Evolutionary conservation across 92 coral and sea anemone genomes (phyloP).

Genomic region (Porites cylindrica): DNA sequence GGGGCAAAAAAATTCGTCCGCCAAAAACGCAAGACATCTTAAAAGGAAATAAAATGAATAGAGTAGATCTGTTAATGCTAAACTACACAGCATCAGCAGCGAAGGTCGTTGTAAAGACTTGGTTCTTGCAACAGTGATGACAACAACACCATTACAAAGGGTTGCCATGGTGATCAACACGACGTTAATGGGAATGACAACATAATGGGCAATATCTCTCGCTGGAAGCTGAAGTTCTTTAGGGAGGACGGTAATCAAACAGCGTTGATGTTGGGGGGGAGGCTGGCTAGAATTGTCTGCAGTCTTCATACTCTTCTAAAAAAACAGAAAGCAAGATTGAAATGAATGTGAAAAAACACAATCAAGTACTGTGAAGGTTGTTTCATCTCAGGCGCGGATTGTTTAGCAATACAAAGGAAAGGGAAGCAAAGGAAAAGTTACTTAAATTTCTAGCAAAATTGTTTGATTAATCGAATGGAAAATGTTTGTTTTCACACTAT

Average conservation of each 20-base stretch:
- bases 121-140: not conserved
- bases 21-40: not conserved
- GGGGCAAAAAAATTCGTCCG: not conserved
- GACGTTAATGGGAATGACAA: not conserved
- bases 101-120: not conserved
- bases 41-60: not conserved
- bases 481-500: no score
- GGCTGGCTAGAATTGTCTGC: not conserved
- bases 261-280: not conserved
- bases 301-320: not conserved
- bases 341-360: no score
- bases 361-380: no score
- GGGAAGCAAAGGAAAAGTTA: no score
- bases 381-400: no score
- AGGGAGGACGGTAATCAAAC: not conserved
- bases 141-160: not conserved
- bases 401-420: no score
- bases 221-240: not conserved
- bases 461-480: no score
- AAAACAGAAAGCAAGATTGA: no score
- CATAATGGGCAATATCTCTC: not conserved
- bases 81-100: not conserved
- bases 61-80: not conserved
- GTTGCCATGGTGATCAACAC: not conserved
- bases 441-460: no score